Percentiles rank a stretch among this genome's conserved stretches.
phyloP scores from a whole-genome alignment of 2,113 vertebrate species.

The Regulus satrapa region DNA sequence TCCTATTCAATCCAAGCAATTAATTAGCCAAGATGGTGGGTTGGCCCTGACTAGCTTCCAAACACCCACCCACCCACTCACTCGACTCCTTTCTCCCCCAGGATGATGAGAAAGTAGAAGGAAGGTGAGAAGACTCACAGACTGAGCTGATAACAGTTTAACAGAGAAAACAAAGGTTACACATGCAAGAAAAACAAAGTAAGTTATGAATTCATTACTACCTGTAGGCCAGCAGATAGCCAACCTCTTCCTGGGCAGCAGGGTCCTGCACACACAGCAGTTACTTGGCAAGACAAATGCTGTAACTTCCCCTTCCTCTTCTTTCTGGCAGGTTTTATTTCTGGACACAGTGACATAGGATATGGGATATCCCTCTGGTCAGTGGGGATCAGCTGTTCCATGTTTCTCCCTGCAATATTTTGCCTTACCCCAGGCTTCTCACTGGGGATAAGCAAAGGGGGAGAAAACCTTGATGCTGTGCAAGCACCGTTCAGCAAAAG shows the following conservation, averaged over 20 bases:
- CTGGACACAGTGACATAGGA: neutral
- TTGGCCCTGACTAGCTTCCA: neutral
- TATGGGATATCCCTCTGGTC: neutral
- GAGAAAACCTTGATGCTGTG: neutral
- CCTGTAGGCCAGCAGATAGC: neutral
- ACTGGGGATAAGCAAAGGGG: accelerated
- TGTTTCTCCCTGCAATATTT: neutral
- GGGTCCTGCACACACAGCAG: neutral
- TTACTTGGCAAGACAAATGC: neutral
- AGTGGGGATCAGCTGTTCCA: neutral
- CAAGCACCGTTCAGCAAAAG: neutral
- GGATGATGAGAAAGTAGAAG: accelerated
- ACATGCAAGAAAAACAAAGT: neutral
- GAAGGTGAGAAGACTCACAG: neutral
- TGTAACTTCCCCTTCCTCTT: neutral
- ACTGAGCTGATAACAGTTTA: neutral
- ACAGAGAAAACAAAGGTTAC: neutral
- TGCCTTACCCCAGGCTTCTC: neutral
- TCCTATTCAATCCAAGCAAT: neutral
- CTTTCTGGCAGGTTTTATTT: neutral
- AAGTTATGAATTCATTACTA: neutral
- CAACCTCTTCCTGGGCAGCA: neutral
- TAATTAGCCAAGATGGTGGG: neutral
- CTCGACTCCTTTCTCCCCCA: neutral
- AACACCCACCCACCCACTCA: neutral